Evolutionary conservation across 2,113 vertebrate genomes (phyloP).

Genomic region (Leucosticte australis): DNA sequence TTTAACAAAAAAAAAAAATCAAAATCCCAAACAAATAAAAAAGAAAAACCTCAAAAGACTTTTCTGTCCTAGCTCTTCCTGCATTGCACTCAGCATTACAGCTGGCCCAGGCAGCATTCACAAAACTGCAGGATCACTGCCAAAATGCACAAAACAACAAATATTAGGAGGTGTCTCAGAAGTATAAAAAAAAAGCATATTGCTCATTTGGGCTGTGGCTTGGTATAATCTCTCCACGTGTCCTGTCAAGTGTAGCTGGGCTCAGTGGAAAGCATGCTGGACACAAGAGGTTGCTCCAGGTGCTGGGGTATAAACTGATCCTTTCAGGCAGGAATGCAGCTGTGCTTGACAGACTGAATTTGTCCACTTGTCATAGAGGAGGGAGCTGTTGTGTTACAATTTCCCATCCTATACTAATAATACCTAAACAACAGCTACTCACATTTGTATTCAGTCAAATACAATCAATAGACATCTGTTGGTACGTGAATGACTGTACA

Average conservation of each 20-base stretch:
- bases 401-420: constrained; percentile 64
- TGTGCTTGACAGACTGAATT: constrained; percentile 77
- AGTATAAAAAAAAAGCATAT: constrained; percentile 31
- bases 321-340: constrained; percentile 74
- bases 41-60: neutral
- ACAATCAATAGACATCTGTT: constrained; percentile 83
- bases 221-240: constrained; percentile 62
- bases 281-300: constrained; percentile 36
- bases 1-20: neutral
- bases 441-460: constrained; percentile 74
- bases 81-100: neutral
- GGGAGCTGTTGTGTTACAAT: neutral
- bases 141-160: constrained; percentile 30
- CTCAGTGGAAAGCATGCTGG: constrained; percentile 40
- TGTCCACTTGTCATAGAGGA: constrained; percentile 76
- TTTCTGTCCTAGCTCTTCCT: neutral
- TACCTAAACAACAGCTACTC: constrained; percentile 52
- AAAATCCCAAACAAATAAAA: neutral
- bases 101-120: neutral
- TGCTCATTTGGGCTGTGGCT: constrained; percentile 55
- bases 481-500: constrained; percentile 56
- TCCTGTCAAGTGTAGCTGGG: constrained; percentile 45
- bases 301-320: constrained; percentile 47
- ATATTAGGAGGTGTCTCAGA: constrained; percentile 29
- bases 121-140: constrained; percentile 25